A percentile compares a stretch with the other conserved stretches of the same genome.
phyloP scores from a whole-genome alignment of 2,113 vertebrate species.

The Bufo gargarizans region DNA sequence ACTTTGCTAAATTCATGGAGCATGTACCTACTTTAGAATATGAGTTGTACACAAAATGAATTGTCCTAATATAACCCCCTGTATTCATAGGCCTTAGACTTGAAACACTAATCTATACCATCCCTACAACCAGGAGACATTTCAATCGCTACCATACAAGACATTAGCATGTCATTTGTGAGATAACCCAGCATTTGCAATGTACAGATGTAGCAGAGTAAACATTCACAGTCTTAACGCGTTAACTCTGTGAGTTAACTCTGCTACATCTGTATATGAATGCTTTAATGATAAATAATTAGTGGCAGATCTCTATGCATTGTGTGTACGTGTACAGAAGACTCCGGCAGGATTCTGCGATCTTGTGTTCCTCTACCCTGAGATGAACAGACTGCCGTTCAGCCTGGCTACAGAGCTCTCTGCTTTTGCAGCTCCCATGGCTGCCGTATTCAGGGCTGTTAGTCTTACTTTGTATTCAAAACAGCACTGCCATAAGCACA shows the following conservation, averaged over 20 bases:
- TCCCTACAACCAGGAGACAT: neutral
- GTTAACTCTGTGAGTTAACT: too few species aligned
- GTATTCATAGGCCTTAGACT: neutral
- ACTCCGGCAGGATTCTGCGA: neutral
- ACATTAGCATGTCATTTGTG: neutral
- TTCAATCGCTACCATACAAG: neutral
- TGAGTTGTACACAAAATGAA: neutral
- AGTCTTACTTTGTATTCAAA: conserved; percentile 56
- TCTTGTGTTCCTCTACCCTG: conserved; percentile 1
- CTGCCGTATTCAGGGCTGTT: conserved; percentile 45
- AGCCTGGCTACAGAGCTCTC: conserved; percentile 48
- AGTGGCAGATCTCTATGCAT: neutral
- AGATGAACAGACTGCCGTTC: conserved; percentile 30
- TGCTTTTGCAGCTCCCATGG: conserved; percentile 48
- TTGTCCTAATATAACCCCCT: neutral
- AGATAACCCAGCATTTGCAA: neutral
- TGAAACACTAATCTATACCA: neutral
- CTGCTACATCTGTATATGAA: neutral
- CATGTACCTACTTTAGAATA: neutral
- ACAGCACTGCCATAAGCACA: conserved; percentile 37
- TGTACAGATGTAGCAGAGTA: too few species aligned
- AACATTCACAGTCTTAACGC: too few species aligned
- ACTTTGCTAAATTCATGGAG: too few species aligned
- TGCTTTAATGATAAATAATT: neutral
- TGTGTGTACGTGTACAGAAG: neutral